Percentiles rank a stretch among this genome's conserved stretches.
phyloP scores from a whole-genome alignment of 2,797 vertebrate species.

The Glossophaga mutica region DNA sequence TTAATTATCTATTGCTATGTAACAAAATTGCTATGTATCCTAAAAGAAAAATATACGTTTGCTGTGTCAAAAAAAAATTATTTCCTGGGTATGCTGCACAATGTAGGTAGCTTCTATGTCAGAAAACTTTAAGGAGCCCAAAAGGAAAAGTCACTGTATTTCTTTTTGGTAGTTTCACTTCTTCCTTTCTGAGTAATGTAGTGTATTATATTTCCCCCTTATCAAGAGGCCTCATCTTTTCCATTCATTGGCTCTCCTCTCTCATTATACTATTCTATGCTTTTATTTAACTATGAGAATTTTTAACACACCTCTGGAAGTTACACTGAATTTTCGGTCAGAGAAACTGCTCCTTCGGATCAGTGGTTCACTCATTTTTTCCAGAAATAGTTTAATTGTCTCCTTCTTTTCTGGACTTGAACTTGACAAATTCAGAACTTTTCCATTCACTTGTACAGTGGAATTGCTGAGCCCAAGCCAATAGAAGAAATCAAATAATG shows the following conservation, averaged over 20 bases:
- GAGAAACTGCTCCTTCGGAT: conserved; percentile 74
- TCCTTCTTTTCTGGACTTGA: conserved; percentile 78
- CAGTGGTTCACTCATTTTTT: conserved; percentile 80
- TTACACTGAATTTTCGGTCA: conserved; percentile 76
- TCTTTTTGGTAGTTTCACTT: neutral
- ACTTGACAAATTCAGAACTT: conserved; percentile 79
- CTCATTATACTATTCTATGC: too few species aligned
- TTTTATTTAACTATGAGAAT: neutral
- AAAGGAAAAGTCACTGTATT: neutral
- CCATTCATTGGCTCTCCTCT: neutral
- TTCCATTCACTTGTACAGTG: conserved; percentile 74
- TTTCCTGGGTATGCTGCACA: neutral
- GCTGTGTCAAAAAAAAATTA: neutral
- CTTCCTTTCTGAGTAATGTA: neutral
- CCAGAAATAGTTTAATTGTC: conserved; percentile 78
- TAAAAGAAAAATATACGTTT: neutral
- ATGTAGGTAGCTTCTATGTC: neutral
- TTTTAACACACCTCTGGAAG: conserved; percentile 76
- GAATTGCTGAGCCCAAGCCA: conserved; percentile 81
- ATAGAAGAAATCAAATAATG: conserved; percentile 80
- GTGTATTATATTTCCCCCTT: neutral
- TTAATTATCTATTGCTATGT: neutral
- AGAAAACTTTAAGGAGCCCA: neutral
- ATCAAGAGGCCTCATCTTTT: neutral
- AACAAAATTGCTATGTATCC: neutral